Evolutionary conservation across 2,888 invertebrate species (phyloP).

Genomic region (Orthosia gracilis): DNA sequence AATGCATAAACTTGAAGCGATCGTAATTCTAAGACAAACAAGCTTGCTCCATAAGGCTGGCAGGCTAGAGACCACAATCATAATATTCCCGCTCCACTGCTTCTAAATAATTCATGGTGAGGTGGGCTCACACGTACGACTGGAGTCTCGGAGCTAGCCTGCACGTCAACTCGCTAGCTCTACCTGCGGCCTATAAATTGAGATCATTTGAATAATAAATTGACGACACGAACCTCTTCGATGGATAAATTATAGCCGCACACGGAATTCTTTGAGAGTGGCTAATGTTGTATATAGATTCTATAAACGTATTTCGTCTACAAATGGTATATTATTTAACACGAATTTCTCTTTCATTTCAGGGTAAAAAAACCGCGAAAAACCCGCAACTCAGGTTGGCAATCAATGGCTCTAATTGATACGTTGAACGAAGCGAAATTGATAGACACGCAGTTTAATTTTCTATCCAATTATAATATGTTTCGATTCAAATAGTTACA

Average conservation of each 20-base stretch:
- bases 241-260: slow-evolving; percentile 41
- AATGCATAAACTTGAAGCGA: slow-evolving; percentile 59
- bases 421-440: slow-evolving; percentile 70
- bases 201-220: slow-evolving; percentile 69
- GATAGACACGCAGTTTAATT: slow-evolving; percentile 74
- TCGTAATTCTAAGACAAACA: slow-evolving; percentile 37
- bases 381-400: slow-evolving; percentile 57
- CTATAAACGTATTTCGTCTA: slow-evolving; percentile 37
- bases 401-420: slow-evolving; percentile 73
- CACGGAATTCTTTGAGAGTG: slow-evolving; percentile 47
- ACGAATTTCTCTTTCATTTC: slow-evolving; percentile 65
- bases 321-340: slow-evolving; percentile 53
- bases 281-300: slow-evolving; percentile 20
- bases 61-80: slow-evolving; percentile 67
- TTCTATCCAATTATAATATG: slow-evolving; percentile 69
- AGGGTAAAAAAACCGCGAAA: slow-evolving; percentile 51
- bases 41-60: slow-evolving; percentile 52
- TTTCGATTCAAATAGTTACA: slow-evolving; percentile 54
- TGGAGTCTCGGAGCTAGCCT: slow-evolving; percentile 66
- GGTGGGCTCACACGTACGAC: slow-evolving; percentile 64
- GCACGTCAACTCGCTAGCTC: slow-evolving; percentile 59
- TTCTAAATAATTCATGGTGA: slow-evolving; percentile 77
- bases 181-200: slow-evolving; percentile 68
- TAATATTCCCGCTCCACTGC: slow-evolving; percentile 74
- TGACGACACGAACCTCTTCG: slow-evolving; percentile 44